phyloP scores from a whole-genome alignment of 2,888 invertebrate genomes.

The Leucophenga maculata region DNA sequence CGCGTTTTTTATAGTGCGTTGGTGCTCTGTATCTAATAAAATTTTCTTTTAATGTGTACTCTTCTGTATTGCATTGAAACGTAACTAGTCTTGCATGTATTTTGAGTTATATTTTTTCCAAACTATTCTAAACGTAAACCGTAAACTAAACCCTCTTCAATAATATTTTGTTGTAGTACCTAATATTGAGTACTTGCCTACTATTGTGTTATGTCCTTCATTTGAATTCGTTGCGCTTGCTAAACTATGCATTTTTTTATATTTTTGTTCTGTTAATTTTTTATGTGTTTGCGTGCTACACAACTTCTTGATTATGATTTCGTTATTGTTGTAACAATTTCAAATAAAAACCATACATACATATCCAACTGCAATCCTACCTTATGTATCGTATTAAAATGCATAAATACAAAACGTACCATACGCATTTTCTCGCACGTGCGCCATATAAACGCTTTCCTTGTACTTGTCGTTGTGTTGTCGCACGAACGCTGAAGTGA shows the following conservation, averaged over 20 bases:
- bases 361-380: constrained; percentile 34
- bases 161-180: constrained; percentile 35
- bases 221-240: constrained; percentile 26
- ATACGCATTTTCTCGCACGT: not conserved
- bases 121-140: too few species aligned
- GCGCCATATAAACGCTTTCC: not conserved
- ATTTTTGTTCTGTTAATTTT: constrained; percentile 36
- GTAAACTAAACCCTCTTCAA: constrained; percentile 23
- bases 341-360: not conserved
- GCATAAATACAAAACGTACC: constrained; percentile 2
- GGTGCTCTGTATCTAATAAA: constrained; percentile 34
- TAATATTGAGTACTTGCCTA: constrained; percentile 33
- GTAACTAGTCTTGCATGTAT: too few species aligned
- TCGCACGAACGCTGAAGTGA: constrained; percentile 71
- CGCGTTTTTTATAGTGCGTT: not conserved
- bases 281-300: constrained; percentile 40
- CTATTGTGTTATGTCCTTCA: not conserved
- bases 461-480: constrained; percentile 44
- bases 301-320: constrained; percentile 41
- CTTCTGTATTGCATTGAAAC: constrained; percentile 43
- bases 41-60: constrained; percentile 47
- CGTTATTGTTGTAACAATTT: constrained; percentile 11
- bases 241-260: constrained; percentile 13
- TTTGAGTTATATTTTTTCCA: too few species aligned
- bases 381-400: constrained; percentile 49